These are phyloP conservation scores for Rhea americana DNA, from an alignment of 2,113 vertebrate genomes.

Conservation along the genomic window DNA sequence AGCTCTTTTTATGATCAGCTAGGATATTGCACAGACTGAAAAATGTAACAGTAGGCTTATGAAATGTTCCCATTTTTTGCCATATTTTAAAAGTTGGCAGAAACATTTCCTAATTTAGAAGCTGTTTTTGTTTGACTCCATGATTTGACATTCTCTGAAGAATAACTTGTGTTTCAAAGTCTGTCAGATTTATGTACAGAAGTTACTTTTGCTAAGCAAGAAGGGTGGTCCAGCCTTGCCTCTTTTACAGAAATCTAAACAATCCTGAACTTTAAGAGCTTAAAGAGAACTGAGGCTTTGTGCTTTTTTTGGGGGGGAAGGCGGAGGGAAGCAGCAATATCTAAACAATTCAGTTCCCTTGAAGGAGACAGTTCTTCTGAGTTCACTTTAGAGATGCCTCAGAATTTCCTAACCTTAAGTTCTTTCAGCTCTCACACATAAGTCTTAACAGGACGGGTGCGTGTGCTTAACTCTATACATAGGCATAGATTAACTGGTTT, in stretches of 20 bases:
- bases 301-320: neutral
- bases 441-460: neutral
- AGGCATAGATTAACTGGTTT: neutral
- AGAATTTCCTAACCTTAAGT: neutral
- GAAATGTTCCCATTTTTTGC: neutral
- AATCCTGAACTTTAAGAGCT: neutral
- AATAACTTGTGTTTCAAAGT: neutral
- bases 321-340: neutral
- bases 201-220: neutral
- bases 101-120: conserved; percentile 6
- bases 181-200: neutral
- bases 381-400: rapidly evolving
- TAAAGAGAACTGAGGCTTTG: neutral
- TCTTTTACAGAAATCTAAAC: neutral
- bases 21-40: neutral
- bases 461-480: neutral
- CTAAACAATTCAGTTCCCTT: neutral
- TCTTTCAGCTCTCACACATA: neutral
- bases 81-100: neutral
- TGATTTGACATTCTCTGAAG: neutral
- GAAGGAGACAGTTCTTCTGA: neutral
- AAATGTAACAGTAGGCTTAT: neutral
- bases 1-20: neutral
- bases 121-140: neutral
- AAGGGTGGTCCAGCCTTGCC: neutral